These are phyloP conservation scores for Vireo griseus DNA, from an alignment of 2,797 vertebrate genomes.

Conservation along the genomic window DNA sequence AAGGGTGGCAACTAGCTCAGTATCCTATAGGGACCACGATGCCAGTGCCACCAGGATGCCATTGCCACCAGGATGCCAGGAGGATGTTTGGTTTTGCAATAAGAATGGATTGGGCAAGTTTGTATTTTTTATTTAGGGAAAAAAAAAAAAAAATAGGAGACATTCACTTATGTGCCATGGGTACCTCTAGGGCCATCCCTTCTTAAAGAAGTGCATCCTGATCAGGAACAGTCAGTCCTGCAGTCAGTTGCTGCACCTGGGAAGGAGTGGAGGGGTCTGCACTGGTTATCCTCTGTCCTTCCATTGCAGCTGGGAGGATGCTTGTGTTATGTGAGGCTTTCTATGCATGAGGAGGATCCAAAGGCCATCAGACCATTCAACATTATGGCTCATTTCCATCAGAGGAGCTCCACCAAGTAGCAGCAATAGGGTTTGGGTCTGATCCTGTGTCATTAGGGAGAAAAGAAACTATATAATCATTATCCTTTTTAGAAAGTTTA, in stretches of 20 bases:
- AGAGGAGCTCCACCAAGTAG: background rate
- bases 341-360: background rate
- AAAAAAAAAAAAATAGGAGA: background rate
- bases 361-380: background rate
- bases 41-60: background rate
- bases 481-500: background rate
- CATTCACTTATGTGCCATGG: background rate
- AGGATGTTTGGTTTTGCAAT: background rate
- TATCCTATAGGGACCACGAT: background rate
- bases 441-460: background rate
- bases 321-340: background rate
- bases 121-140: background rate
- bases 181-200: background rate
- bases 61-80: background rate
- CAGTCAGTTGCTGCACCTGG: background rate
- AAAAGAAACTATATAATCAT: background rate
- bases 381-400: background rate
- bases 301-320: background rate
- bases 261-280: background rate
- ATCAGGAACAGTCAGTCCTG: background rate
- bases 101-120: background rate
- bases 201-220: background rate
- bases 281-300: background rate
- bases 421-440: background rate
- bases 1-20: background rate